Base-by-base conservation (phyloP, 2,888 invertebrate genomes). In the Andrena bicolor region DNA sequence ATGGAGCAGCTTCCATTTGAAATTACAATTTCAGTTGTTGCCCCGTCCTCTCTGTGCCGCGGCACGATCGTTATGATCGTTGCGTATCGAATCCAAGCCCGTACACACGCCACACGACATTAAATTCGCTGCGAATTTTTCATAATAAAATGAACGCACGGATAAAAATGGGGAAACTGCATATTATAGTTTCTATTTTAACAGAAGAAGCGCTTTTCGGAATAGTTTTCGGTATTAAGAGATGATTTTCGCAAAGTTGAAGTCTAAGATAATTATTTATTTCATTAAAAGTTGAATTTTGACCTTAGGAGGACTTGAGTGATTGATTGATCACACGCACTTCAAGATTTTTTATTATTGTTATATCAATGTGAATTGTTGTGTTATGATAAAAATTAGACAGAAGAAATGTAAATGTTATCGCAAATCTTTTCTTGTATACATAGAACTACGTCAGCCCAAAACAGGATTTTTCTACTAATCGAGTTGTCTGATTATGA, bases 21-120 rank as follows among this genome's bases (percentile, higher is more conserved):
- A 90, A 91, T 91, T 90, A 90, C 87, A 89, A 90, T 91, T 87
- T 58, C 58, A 48, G 41, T 32, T 26, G 64, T 70, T 49, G 64
- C 49, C 56, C 76, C 76, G 41, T 66, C 68, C 71, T 76, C 70
- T 65, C 70, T 60, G 63, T 64, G 76, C 74, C 66, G 61, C 76
- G 35, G 70, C 79, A 68, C 83, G 82, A 84, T 83, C 82, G 74
- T 82, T 88, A 84, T 82, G 84, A 89, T 71, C 74, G 66, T 60
- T 64, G 72, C 69, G 65, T 63, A 63, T 64, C 28, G 48, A 53
- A 75, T 8, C 56, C 16, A 63, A 26, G 10, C 16, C 16, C 10
- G 26, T 49, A 10, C 28, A 48, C 48, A 56, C 60, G n/a, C 23
- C 16, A 49, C 26, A 30, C 10, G 32, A 61, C 69, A 32, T 88